Percentiles rank a stretch among this genome's conserved stretches.
Conservation (phyloP, 64 coral and sea anemone genomes). For the Montipora sp. region DNA sequence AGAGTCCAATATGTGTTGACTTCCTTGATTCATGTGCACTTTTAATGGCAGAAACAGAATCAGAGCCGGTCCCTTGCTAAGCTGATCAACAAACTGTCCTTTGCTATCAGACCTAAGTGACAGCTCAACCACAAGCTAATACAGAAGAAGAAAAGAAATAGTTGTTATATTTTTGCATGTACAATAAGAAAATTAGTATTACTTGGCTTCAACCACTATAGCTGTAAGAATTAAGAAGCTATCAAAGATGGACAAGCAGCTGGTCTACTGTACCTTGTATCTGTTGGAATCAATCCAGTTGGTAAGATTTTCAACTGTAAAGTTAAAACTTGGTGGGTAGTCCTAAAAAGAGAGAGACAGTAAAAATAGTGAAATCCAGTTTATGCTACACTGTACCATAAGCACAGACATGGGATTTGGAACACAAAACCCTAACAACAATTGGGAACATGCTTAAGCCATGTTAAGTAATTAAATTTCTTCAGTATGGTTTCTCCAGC, state of each 20-base stretch:
- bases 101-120: background rate
- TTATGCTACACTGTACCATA: too few species aligned
- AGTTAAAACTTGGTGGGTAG: constrained; percentile 8
- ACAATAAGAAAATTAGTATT: too few species aligned
- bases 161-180: too few species aligned
- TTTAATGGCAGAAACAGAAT: constrained; percentile 58
- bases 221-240: too few species aligned
- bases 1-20: background rate
- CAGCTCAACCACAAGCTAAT: constrained; percentile 54
- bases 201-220: too few species aligned
- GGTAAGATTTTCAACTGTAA: background rate
- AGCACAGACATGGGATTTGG: too few species aligned
- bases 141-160: background rate
- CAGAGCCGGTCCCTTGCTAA: constrained; percentile 54
- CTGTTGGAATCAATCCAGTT: constrained; percentile 49
- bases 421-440: too few species aligned
- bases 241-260: too few species aligned
- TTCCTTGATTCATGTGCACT: background rate
- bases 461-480: too few species aligned
- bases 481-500: too few species aligned
- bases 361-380: background rate
- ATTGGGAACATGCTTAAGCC: too few species aligned
- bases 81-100: background rate
- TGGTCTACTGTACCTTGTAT: background rate
- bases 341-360: background rate